Evolutionary conservation across 2,797 vertebrate species (phyloP), one percentile per base, ranked within the genome.

Genomic region (Mastacembelus armatus): DNA sequence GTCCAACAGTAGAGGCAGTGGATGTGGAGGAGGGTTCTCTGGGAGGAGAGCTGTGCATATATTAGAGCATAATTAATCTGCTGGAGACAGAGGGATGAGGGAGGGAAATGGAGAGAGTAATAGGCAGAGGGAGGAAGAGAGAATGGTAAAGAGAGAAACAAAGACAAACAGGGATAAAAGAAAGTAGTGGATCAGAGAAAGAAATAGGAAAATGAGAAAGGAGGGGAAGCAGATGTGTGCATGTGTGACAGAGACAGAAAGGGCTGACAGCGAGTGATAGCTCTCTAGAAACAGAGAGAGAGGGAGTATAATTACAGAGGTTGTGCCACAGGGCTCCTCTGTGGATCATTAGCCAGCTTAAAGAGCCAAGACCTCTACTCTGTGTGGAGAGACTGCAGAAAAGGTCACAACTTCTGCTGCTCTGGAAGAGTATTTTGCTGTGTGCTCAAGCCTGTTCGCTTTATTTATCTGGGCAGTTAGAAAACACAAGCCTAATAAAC

Each of bases 271-370:
- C 73, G 81, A 78, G 64, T 56, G 83, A 83, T 75, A 76, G 77
- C 51, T 49, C 38, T 47, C 1, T 11, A 67, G 72, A 64, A 43
- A 66, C 51, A 50, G 15, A 60, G 22, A 70, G 61, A 50, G 58
- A 36, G 11, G 14, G 40, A 65, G 73, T 73, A 64, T 89, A 89
- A 89, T 89, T 86, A 85, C 85, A 83, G 87, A 82, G 82, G 82
- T 71, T 86, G 84, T 82, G 82, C 81, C 78, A 80, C 80, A 22
- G 80, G 85, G 78, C 85, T 85, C 48, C 76, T 86, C 76, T 7
- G 73, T 55, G 85, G 87, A 87, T 89, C 87, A 89, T 89, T 89
- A 86, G 85, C 45, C 66, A n/a, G 78, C 82, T 78, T 87, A 87
- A 87, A 89, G 79, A 87, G 79, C 78, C 86, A 47, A 16, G 24